These are phyloP conservation scores for Dryoscopus gambensis DNA, from an alignment of 2,113 vertebrate genomes.

Conservation along the genomic window DNA sequence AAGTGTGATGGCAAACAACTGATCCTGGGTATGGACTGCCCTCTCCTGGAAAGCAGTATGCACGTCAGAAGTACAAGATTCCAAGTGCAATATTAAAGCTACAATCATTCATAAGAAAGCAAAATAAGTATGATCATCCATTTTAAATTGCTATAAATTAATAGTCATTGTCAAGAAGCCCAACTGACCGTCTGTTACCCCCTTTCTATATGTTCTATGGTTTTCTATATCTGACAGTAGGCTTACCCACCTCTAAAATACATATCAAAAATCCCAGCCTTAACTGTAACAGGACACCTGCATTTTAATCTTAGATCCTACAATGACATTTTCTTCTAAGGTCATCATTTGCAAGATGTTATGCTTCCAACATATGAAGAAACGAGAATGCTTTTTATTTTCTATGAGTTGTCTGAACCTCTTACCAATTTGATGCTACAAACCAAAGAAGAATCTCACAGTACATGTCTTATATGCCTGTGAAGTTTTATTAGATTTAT, in stretches of 20 bases:
- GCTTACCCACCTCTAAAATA: not conserved
- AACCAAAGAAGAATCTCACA: not conserved
- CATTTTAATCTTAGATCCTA: not conserved
- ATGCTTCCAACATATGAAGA: not conserved
- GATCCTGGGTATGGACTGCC: not conserved
- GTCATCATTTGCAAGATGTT: not conserved
- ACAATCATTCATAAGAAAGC: slow-evolving; percentile 11
- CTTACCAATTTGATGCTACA: not conserved
- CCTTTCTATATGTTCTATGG: not conserved
- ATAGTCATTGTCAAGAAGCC: not conserved
- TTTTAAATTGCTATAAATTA: not conserved
- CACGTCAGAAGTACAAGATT: not conserved
- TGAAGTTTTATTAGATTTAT: not conserved
- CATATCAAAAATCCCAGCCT: not conserved
- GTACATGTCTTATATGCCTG: not conserved
- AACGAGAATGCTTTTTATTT: not conserved
- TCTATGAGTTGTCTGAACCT: not conserved
- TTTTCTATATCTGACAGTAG: not conserved
- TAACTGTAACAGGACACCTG: not conserved
- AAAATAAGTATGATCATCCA: slow-evolving; percentile 2
- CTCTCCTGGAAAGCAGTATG: not conserved
- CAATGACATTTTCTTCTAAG: not conserved
- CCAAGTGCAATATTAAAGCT: not conserved
- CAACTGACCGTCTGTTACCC: not conserved
- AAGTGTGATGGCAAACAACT: slow-evolving; percentile 60